Evolutionary conservation across 2,797 vertebrate species (phyloP).

Genomic region (Gymnothorax javanicus): DNA sequence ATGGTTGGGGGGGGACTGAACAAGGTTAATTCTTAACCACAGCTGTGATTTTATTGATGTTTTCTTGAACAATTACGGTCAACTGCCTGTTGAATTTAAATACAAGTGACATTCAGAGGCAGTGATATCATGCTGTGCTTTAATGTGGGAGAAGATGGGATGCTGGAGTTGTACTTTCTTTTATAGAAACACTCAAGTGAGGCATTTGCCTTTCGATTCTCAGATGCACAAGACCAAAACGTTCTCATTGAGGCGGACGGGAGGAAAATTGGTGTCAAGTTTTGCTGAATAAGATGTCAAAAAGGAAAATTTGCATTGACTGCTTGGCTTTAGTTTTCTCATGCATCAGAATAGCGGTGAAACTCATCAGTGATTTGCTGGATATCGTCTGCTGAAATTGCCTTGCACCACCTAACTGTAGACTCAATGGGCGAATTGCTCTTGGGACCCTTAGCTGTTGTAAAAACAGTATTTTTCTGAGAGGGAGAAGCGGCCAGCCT

Average conservation of each 20-base stretch:
- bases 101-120: not conserved
- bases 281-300: not conserved
- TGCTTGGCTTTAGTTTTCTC: conserved; percentile 6
- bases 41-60: not conserved
- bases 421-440: not conserved
- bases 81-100: not conserved
- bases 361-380: not conserved
- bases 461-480: not conserved
- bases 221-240: conserved; percentile 19
- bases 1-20: not conserved
- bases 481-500: not conserved
- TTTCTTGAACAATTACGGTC: not conserved
- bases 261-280: not conserved
- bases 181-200: not conserved
- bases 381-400: not conserved
- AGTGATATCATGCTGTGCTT: not conserved
- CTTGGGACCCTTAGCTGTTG: not conserved
- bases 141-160: not conserved
- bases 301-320: not conserved
- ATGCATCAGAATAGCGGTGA: not conserved
- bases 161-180: not conserved
- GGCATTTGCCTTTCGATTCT: not conserved
- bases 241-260: not conserved
- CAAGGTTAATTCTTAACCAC: not conserved
- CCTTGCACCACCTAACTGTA: not conserved